Base-by-base conservation (phyloP, 2,888 invertebrate species). In the Stomorhina lunata region DNA sequence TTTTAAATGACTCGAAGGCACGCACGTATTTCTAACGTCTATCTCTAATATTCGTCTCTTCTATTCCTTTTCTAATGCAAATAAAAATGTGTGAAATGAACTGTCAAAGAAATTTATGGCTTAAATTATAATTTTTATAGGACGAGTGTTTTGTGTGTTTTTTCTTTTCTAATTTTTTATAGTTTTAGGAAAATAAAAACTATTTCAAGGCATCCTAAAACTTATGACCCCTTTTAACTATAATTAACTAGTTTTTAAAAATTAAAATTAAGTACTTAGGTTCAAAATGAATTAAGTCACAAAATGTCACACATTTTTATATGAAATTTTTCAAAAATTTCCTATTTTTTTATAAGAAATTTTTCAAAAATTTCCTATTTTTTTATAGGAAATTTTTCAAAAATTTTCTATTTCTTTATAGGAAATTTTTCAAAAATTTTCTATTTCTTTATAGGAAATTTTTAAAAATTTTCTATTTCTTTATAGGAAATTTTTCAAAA, bases 1-100 rank as follows among this genome's bases (percentile, higher is more conserved):
- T 79, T 71, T 76, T 76, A 79, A 82, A 82, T 79, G 82, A 65
- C 82, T 69, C 40, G 37, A 79, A 79, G 79, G 82, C 82, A 82
- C 75, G 82, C 82, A 79, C 63, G 6, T 29, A 57, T 34, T 7
- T 4, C 12, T n/a, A 53, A 25, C 17, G 20, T 4, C 34, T 66
- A 66, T 25, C 32, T 17, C 2, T 15, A 20, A 20, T 57, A 12
- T n/a, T n/a, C n/a, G n/a, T n/a, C 34, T 57, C 15, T 59, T 40
- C 25, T 53, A 6, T 29, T 61, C 37, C n/a, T n/a, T n/a, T n/a
- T n/a, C n/a, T n/a, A n/a, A n/a, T n/a, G n/a, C n/a, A n/a, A n/a
- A n/a, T n/a, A n/a, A n/a, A 32, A 65, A 68, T 57, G 59, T 69
- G 59, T 77, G 65, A 82, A 79, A 81, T 69, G 29, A 57, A 20